Base-by-base conservation (phyloP, 2,888 invertebrate species). In the Carabus problematicus region DNA sequence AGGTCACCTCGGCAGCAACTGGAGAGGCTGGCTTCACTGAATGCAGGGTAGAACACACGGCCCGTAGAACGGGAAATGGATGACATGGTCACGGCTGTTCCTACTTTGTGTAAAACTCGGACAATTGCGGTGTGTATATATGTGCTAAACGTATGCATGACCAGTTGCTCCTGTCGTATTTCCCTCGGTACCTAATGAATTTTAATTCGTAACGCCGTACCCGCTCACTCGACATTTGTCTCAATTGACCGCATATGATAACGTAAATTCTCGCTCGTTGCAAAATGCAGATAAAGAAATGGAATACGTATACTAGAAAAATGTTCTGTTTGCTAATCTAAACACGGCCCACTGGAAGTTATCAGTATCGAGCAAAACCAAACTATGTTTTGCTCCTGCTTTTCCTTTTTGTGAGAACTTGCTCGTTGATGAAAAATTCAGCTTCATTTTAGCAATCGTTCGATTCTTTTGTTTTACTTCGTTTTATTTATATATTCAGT, bases 161-260 rank as follows among this genome's bases (percentile, higher is more conserved):
- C 56, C 64, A 64, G 55, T 64, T 64, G 64, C 55, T 64, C 43
- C 54, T 55, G 64, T 60, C 60, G 60, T 49, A 61, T 61, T 49
- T 61, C 55, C 54, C 56, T 8, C 8, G 45, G 56, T 56, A 56
- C 45, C 56, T 64, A 64, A 64, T 54, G 43, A 56, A 64, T 64
- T 55, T 64, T 64, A 64, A 64, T 64, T 64, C 42, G 42, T 29
- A 29, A 29, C 54, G 62, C 14, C n/a, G 29, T 40, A 43, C 18
- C 16, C 43, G 29, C 29, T 43, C 19, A 45, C 41, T 12, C 49
- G 39, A 61, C 61, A 40, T 29, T 40, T 56, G 43, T 64, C 64
- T 55, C 47, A 55, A 64, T 56, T 64, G 64, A 64, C 64, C 64
- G 43, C 18, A 19, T 45, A 19, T 56, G 43, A 56, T 64, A 64